Conservation (phyloP, 2,797 vertebrate genomes). For the Acanthis flammea region DNA sequence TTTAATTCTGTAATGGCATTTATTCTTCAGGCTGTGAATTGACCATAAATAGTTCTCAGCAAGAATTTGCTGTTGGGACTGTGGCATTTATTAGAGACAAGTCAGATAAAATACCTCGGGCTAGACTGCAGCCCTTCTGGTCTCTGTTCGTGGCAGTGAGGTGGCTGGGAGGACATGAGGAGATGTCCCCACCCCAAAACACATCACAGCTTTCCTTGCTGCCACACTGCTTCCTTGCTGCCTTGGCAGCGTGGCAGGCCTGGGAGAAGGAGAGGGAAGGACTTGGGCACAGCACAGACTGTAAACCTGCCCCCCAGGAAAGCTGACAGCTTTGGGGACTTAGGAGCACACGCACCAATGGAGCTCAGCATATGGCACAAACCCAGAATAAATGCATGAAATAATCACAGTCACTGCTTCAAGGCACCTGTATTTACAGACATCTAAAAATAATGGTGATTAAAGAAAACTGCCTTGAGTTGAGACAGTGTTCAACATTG, state of each 20-base stretch:
- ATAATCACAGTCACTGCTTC: not conserved
- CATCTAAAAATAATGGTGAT: not conserved
- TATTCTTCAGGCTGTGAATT: constrained; percentile 50
- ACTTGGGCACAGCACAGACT: not conserved
- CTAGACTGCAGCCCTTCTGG: not conserved
- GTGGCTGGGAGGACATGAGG: not conserved
- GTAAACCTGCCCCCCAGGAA: not conserved
- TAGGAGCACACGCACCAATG: accelerated
- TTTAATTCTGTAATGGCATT: constrained; percentile 27
- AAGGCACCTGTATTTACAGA: not conserved
- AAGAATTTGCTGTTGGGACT: constrained; percentile 3
- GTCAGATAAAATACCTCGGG: not conserved
- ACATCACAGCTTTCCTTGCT: not conserved
- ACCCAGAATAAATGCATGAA: not conserved
- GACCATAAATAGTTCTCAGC: constrained; percentile 44
- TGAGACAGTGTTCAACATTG: not conserved
- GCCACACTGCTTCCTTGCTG: not conserved
- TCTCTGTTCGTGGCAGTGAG: not conserved
- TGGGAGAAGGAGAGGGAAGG: not conserved
- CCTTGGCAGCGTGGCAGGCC: not conserved
- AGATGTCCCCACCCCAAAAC: not conserved
- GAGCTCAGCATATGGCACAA: not conserved
- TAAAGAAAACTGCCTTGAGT: not conserved
- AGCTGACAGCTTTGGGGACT: not conserved
- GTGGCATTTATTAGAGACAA: constrained; percentile 9